Percentiles rank a stretch among this genome's conserved stretches.
Conservation (phyloP, 2,113 vertebrate genomes). For the Chrysemys picta region DNA sequence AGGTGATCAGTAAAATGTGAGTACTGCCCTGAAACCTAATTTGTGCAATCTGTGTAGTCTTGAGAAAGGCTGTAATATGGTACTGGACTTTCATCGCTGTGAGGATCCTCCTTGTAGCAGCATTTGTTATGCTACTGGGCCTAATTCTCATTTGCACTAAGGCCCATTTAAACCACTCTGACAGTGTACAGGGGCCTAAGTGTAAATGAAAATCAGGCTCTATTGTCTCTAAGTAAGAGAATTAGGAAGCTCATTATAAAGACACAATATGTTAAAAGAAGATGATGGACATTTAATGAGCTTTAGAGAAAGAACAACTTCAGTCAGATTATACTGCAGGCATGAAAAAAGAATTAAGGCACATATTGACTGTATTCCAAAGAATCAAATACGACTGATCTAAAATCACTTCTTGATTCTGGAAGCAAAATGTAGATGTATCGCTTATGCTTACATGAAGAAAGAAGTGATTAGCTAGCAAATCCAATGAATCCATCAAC, state of each 20-base stretch:
- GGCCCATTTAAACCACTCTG: neutral
- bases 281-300: neutral
- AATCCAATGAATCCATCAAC: neutral
- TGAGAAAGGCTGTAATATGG: neutral
- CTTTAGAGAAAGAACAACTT: neutral
- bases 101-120: neutral
- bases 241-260: neutral
- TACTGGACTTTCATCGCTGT: neutral
- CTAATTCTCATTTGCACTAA: neutral
- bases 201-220: neutral
- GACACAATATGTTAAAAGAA: neutral
- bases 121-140: neutral
- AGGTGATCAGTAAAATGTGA: neutral
- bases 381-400: constrained; percentile 22
- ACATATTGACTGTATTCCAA: neutral
- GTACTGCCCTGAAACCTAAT: neutral
- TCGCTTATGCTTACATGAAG: constrained; percentile 27
- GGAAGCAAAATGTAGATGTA: constrained; percentile 10
- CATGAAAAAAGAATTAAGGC: neutral
- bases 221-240: neutral
- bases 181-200: neutral
- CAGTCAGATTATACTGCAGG: neutral
- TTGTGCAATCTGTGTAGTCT: neutral
- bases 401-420: constrained; percentile 26
- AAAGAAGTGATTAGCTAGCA: constrained; percentile 24